Base-by-base conservation (phyloP, 2,888 invertebrate species). In the Noctua pronuba region DNA sequence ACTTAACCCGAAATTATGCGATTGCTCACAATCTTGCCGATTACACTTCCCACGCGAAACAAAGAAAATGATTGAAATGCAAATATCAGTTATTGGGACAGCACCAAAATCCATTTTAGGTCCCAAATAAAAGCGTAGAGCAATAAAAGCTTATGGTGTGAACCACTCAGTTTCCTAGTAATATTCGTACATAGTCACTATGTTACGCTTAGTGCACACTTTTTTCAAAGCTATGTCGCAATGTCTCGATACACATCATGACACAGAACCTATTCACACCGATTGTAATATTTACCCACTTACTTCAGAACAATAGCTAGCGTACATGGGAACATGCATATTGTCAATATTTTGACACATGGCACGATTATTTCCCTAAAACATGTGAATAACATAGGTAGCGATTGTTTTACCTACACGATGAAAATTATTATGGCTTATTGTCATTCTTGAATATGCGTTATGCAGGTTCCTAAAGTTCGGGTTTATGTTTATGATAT, bases 321-420 rank as follows among this genome's bases (percentile, higher is more conserved):
- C 66, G 76, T 69, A 66, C 70, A 80, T 83, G 77, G 67, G 82
- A 83, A 78, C 70, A 60, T 62, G 80, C 58, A 67, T 83, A 76
- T 77, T 77, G 86, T 85, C 88, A 89, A 89, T 83, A 89, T 89
- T 89, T 84, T 83, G 88, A 84, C 72, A 81, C 52, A 79, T 73
- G 75, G 11, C 52, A 71, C 71, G 69, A 74, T 66, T 70, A 76
- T 72, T 38, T 65, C 70, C 77, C 49, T 75, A 69, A 80, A 75
- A 74, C 85, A 83, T 76, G 71, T 49, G 76, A 71, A 80, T 73
- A 75, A 8, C 41, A 28, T 66, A 58, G 60, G n/a, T 24, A 71
- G 64, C 28, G 18, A 82, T 82, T 86, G 81, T 86, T 69, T 76
- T 75, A 68, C 49, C 24, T 76, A 13, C 18, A n/a, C n/a, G 31